phyloP scores from a whole-genome alignment of 2,113 vertebrate genomes.

The Pseudorectes ferrugineus region DNA sequence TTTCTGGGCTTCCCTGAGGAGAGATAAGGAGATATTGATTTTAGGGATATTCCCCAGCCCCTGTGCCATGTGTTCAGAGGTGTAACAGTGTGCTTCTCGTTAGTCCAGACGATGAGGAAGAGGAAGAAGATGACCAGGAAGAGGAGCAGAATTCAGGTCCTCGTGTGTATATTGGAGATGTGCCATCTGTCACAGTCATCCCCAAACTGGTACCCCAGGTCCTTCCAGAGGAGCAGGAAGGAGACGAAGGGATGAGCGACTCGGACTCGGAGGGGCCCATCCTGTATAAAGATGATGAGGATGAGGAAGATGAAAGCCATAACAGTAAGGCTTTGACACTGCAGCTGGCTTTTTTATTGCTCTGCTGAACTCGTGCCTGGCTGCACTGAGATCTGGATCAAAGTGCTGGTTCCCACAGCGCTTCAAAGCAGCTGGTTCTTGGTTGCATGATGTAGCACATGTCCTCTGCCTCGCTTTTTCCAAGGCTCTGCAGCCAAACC shows the following conservation, averaged over 20 bases:
- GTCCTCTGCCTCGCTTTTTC: not conserved
- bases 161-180: conserved; percentile 76
- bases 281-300: conserved; percentile 89
- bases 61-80: not conserved
- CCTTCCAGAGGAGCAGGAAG: conserved; percentile 82
- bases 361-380: not conserved
- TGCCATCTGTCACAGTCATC: conserved; percentile 76
- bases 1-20: not conserved
- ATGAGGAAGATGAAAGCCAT: conserved; percentile 87
- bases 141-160: conserved; percentile 68
- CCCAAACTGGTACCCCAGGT: conserved; percentile 76
- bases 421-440: not conserved
- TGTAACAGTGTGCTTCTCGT: conserved; percentile 44
- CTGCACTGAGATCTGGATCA: not conserved
- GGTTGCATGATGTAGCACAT: not conserved
- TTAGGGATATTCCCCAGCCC: not conserved
- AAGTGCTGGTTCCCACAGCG: not conserved
- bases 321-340: conserved; percentile 72
- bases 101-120: conserved; percentile 86
- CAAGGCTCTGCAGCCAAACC: not conserved
- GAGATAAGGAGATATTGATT: not conserved
- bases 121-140: conserved; percentile 83
- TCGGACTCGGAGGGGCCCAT: conserved; percentile 93
- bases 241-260: conserved; percentile 80
- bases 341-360: not conserved